Evolutionary conservation across 2,888 invertebrate genomes (phyloP).

Genomic region (Cremastinae sp.): DNA sequence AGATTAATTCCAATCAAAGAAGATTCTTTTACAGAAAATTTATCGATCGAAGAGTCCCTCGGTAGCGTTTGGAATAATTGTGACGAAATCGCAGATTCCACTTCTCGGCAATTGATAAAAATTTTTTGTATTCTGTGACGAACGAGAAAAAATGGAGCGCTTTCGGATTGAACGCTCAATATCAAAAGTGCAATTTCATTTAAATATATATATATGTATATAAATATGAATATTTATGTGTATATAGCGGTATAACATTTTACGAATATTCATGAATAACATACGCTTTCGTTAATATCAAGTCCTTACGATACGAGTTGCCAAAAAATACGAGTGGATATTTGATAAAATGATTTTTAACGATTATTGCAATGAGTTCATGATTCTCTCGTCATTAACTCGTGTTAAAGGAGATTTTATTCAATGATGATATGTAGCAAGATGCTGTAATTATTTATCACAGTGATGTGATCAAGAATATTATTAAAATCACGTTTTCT

Average conservation of each 20-base stretch:
- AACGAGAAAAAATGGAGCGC: neutral
- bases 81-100: slow-evolving; percentile 54
- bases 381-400: slow-evolving; percentile 48
- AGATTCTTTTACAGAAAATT: neutral
- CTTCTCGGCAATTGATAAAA: slow-evolving; percentile 52
- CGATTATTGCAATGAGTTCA: slow-evolving; percentile 58
- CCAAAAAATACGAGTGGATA: slow-evolving; percentile 48
- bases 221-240: slow-evolving; percentile 48
- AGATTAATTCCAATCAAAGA: too few relatives aligned
- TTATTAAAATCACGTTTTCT: slow-evolving; percentile 68
- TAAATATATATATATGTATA: slow-evolving; percentile 66
- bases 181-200: slow-evolving; percentile 70
- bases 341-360: slow-evolving; percentile 49
- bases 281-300: slow-evolving; percentile 58
- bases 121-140: slow-evolving; percentile 12
- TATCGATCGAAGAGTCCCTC: slow-evolving; percentile 33
- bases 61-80: slow-evolving; percentile 45
- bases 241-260: slow-evolving; percentile 36
- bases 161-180: slow-evolving; percentile 63
- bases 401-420: slow-evolving; percentile 65
- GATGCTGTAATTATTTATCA: slow-evolving; percentile 74
- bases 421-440: slow-evolving; percentile 75
- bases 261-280: slow-evolving; percentile 59
- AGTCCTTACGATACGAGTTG: slow-evolving; percentile 18
- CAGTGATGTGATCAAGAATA: slow-evolving; percentile 75